Base-by-base conservation (phyloP, 2,797 vertebrate genomes). In the Clarias pachynema region DNA sequence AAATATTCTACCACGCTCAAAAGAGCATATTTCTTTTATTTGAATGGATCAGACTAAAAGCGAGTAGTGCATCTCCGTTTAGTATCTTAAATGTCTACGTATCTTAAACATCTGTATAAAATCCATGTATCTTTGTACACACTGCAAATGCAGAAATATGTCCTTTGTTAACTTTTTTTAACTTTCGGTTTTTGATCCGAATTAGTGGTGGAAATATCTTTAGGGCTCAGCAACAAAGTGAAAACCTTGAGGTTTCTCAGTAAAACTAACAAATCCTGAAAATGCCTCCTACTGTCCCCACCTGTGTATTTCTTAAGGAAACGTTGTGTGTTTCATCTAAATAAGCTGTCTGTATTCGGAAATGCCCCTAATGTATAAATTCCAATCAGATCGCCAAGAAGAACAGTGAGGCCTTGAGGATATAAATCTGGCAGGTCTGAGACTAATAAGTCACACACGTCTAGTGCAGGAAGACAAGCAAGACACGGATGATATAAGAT, bases 371-470 rank as follows among this genome's bases (percentile, higher is more conserved):
- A 20, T 70, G n/a, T 57, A 22, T 57, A 12, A 8, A 59, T 78
- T 29, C 26, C 56, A 75, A 75, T 57, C 49, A 53, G 77, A 85
- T 81, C 79, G 63, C 7, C 18, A 69, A 5, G 29, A 69, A 69
- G 31, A 37, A 9, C 18, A 73, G 22, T 24, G 7, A 82, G 66
- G 60, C 72, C 62, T 85, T 85, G 7, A 75, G 57, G 82, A 79
- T 65, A 77, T 82, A 79, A 70, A 65, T 60, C 77, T 82, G 84
- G 56, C 65, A 73, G 66, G 40, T 24, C 72, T 6, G 37, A 73
- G 56, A 53, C 22, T 44, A 69, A 12, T 34, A 69, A 82, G 82
- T 37, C 44, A 77, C 73, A 72, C 62, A 68, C 24, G 37, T 53
- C 79, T 84, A 77, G 68, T 56, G 40, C 44, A n/a, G 14, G n/a